Conservation (phyloP, 2,797 vertebrate species). For the Paramormyrops hopkinsi region DNA sequence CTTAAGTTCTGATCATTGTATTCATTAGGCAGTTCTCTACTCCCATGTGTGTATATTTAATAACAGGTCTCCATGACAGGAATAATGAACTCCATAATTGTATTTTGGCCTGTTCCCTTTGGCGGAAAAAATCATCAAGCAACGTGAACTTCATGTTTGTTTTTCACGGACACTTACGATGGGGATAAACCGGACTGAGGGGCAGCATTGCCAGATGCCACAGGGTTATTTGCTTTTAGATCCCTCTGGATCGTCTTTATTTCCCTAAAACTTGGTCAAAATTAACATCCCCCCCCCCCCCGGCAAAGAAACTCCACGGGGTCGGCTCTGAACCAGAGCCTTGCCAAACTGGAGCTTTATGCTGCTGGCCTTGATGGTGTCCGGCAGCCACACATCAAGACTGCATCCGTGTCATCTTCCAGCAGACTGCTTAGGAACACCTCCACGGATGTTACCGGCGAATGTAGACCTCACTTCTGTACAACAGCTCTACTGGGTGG, state of each 20-base stretch:
- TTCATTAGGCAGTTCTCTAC: not conserved
- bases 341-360: not conserved
- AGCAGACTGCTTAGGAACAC: not conserved
- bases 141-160: not conserved
- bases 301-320: not conserved
- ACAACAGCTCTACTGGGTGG: not conserved
- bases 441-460: not conserved
- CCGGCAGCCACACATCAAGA: not conserved
- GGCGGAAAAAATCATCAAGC: not conserved
- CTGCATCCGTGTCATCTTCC: not conserved
- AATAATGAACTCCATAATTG: not conserved
- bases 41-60: slow-evolving; percentile 9
- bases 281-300: not conserved
- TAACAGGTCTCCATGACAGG: slow-evolving; percentile 18
- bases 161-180: not conserved
- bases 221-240: not conserved
- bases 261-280: not conserved
- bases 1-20: not conserved
- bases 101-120: not conserved
- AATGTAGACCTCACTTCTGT: not conserved
- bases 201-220: not conserved
- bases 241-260: slow-evolving; percentile 1
- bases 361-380: not conserved
- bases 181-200: not conserved
- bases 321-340: not conserved